These are phyloP conservation scores for Spatula clypeata DNA, from an alignment of 2,797 vertebrate species.

Conservation along the genomic window DNA sequence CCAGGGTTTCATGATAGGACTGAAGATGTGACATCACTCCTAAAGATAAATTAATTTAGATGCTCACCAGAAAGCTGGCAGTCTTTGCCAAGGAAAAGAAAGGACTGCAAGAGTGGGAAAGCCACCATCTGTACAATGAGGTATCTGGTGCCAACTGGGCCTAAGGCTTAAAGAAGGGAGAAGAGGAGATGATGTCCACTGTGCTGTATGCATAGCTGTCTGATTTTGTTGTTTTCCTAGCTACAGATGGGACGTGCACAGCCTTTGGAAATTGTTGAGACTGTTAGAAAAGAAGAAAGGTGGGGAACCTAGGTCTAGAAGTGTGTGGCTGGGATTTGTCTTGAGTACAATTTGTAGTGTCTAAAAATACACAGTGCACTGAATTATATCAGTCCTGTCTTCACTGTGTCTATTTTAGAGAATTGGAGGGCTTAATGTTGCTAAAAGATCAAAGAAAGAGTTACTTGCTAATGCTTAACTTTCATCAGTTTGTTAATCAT, in stretches of 20 bases:
- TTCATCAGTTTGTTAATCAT: slow-evolving; percentile 30
- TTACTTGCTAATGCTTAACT: slow-evolving; percentile 39
- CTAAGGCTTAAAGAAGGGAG: slow-evolving; percentile 39
- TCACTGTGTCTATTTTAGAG: slow-evolving; percentile 8
- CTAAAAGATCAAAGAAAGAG: not conserved
- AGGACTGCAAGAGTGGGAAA: slow-evolving; percentile 62
- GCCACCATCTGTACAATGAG: slow-evolving; percentile 79
- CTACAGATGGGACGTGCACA: not conserved
- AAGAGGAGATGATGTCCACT: slow-evolving; percentile 8
- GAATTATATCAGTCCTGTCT: not conserved
- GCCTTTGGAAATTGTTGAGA: slow-evolving; percentile 38
- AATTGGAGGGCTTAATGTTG: not conserved
- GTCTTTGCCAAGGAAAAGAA: slow-evolving; percentile 63
- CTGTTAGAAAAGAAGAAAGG: slow-evolving; percentile 54
- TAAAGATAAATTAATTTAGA: slow-evolving; percentile 69
- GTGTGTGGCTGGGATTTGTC: not conserved
- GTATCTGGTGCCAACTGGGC: slow-evolving; percentile 61
- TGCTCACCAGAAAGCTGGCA: slow-evolving; percentile 78
- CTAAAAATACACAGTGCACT: not conserved
- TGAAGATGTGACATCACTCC: slow-evolving; percentile 33
- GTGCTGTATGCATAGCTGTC: not conserved
- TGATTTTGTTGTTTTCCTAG: slow-evolving; percentile 28
- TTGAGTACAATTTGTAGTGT: not conserved
- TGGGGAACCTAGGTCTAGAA: slow-evolving; percentile 26
- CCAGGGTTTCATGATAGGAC: not conserved